These are phyloP conservation scores for Chironex yamaguchii DNA, from an alignment of 30 jellyfish, hydroid and myxozoan species.

Conservation along the genomic window DNA sequence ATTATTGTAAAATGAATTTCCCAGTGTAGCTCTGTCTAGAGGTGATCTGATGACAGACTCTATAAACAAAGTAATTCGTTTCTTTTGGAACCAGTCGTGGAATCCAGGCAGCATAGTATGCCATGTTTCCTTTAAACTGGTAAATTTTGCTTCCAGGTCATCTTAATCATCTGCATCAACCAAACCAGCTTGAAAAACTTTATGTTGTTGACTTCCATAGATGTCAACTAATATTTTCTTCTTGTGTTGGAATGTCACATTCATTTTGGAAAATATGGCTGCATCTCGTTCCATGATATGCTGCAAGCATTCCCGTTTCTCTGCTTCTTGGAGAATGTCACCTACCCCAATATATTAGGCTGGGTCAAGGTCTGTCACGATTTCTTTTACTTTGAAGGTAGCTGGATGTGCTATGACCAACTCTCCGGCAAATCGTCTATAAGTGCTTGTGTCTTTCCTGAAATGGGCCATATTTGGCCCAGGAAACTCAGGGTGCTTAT, in stretches of 20 bases:
- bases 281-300: conserved; percentile 43
- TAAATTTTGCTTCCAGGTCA: background rate
- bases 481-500: conserved; percentile 52
- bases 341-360: conserved; percentile 15
- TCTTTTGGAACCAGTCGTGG: conserved; percentile 12
- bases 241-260: background rate
- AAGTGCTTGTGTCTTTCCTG: conserved; percentile 3
- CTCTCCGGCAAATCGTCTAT: conserved; percentile 44
- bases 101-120: background rate
- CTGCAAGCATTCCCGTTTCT: conserved; percentile 22
- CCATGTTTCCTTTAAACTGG: background rate
- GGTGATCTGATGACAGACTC: background rate
- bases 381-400: background rate
- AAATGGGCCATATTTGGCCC: conserved; percentile 49
- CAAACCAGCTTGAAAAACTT: background rate
- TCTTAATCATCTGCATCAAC: conserved; percentile 16
- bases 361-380: conserved; percentile 42
- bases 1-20: background rate
- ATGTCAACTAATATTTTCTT: background rate
- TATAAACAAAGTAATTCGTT: background rate
- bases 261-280: background rate
- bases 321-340: conserved; percentile 15
- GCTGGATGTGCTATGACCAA: conserved; percentile 16
- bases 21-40: background rate
- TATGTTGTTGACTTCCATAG: conserved; percentile 2